Evolutionary conservation across 2,113 vertebrate genomes (phyloP).

Genomic region (Microtus pennsylvanicus): DNA sequence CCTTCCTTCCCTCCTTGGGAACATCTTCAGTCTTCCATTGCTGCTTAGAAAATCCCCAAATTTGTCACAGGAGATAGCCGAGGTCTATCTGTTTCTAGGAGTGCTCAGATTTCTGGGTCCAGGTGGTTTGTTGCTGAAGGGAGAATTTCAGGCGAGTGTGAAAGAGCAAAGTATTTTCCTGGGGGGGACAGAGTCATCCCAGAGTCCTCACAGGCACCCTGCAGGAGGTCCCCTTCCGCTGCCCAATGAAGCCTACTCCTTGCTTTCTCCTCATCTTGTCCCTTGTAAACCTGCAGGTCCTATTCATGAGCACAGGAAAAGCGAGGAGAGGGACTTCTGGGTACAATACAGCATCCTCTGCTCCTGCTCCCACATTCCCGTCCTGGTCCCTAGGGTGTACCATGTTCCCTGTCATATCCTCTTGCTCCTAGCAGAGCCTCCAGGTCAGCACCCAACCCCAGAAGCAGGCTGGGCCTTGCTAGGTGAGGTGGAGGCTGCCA

Average conservation of each 20-base stretch:
- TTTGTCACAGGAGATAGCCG: not conserved
- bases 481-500: not conserved
- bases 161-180: not conserved
- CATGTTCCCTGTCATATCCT: not conserved
- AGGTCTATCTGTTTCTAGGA: not conserved
- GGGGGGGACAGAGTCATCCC: not conserved
- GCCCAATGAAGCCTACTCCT: not conserved
- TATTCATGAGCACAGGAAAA: conserved; percentile 61
- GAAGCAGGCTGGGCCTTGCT: not conserved
- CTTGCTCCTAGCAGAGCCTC: not conserved
- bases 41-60: not conserved
- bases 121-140: not conserved
- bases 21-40: not conserved
- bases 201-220: not conserved
- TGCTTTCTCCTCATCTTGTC: not conserved
- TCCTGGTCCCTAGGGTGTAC: not conserved
- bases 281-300: not conserved
- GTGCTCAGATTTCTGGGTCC: not conserved
- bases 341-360: not conserved
- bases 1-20: not conserved
- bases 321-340: conserved; percentile 42
- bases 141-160: not conserved
- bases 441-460: not conserved
- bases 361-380: not conserved
- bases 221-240: not conserved